Base-by-base conservation (phyloP, 2,797 vertebrate species). In the Lepus townsendii region DNA sequence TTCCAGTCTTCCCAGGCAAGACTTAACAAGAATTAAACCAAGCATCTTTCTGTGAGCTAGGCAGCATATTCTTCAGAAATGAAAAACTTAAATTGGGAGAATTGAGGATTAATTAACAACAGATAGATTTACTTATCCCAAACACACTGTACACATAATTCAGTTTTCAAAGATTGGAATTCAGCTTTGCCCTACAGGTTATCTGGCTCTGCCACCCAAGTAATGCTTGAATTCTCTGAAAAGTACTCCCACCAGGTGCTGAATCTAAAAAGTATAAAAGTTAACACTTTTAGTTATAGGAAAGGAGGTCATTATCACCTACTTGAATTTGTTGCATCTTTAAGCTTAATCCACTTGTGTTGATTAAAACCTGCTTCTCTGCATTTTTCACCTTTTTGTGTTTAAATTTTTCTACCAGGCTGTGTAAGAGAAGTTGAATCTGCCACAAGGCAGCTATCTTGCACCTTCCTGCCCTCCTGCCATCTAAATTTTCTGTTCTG, bases 101-200 rank as follows among this genome's bases (percentile, higher is more conserved):
- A 3, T 88, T 77, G 60, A 83, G 54, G 35, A 90, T 90, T 83
- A 38, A 68, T 95, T 89, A 77, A 63, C 3, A 80, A 38, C 50
- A 79, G 57, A 76, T 69, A 65, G 30, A 73, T 83, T 85, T 86
- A 83, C 42, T 93, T 54, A 60, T 91, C 38, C 30, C 62, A 63
- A 75, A 72, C 83, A 83, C 69, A 52, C 27, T 83, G 2, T 38
- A 66, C 10, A 42, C 16, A 57, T 26, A 88, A 14, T 91, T 97
- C n/a, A 57, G 20, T 83, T 83, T 95, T 95, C 68, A 83, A 42
- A 52, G 69, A n/a, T 38, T 89, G 73, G 26, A 73, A 91, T 88
- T 95, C 73, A 94, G 85, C 78, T 73, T 35, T 68, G n/a, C 38
- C 80, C 24, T 77, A 42, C 24, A 79, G n/a, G 19, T 79, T 86